A percentile compares a stretch with the other conserved stretches of the same genome.
Conservation (phyloP, 2,888 invertebrate genomes). For the Ischnus inquisitorius region DNA sequence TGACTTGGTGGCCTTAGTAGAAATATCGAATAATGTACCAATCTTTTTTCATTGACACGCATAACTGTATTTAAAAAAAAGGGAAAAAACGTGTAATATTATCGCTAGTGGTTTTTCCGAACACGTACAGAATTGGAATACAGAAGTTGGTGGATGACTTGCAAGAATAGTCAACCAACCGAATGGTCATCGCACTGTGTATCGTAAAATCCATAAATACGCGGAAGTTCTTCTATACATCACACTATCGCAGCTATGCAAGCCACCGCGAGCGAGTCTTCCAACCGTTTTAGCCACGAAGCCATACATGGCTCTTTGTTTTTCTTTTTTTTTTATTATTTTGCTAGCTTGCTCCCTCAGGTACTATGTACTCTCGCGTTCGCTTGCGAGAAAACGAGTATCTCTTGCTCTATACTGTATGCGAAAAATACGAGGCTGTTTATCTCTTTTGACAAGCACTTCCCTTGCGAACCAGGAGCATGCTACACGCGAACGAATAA, state of each 20-base stretch:
- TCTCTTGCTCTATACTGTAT: slow-evolving; percentile 56
- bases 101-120: neutral
- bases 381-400: slow-evolving; percentile 23
- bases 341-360: neutral
- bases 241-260: slow-evolving; percentile 23
- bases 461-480: slow-evolving; percentile 54
- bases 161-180: slow-evolving; percentile 11
- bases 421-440: slow-evolving; percentile 71
- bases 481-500: slow-evolving; percentile 69
- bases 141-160: slow-evolving; percentile 15
- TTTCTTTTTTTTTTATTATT: slow-evolving; percentile 9
- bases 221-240: slow-evolving; percentile 17
- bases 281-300: slow-evolving; percentile 41
- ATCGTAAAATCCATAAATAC: neutral
- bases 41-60: too few relatives aligned
- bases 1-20: too few relatives aligned
- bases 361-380: slow-evolving; percentile 12
- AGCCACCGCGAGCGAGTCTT: slow-evolving; percentile 18
- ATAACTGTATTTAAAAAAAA: neutral
- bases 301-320: slow-evolving; percentile 16
- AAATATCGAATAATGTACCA: too few relatives aligned
- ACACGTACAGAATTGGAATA: neutral
- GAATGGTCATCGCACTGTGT: slow-evolving; percentile 7
- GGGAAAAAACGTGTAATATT: neutral
- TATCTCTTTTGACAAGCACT: slow-evolving; percentile 73